Base-by-base conservation (phyloP, 2,113 vertebrate species). In the Ceratotherium simum region DNA sequence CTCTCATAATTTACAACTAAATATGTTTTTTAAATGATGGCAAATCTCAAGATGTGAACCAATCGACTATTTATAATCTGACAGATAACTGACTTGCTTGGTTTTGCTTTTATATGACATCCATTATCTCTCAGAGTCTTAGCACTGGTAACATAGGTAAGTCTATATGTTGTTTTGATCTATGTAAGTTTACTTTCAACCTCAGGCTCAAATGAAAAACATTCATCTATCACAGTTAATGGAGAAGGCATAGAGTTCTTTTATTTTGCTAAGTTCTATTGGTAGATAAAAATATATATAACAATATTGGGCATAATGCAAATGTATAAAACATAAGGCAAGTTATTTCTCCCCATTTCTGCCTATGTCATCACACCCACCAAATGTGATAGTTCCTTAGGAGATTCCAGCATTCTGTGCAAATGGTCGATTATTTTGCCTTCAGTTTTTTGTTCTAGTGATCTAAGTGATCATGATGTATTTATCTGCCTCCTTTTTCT, bases 1-100 rank as follows among this genome's bases (percentile, higher is more conserved):
- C 33, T 51, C 14, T 73, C 56, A 48, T 90, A 89, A 85, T 90
- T 84, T 87, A 67, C n/a, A 86, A 85, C 82, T 78, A 75, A 94
- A 60, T 91, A 11, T 65, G 46, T 83, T 95, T 85, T 73, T 39
- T 27, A 67, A 97, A 70, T 92, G 76, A 29, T n/a, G 62, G 17
- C 20, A 84, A 65, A 17, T 85, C 60, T 85, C 58, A 89, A 81
- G 42, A 62, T 54, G 36, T 84, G 29, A 92, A 31, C 39, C 64
- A 88, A 17, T 54, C 5, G 5, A 42, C 29, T 85, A 39, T 46
- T 81, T 90, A 78, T n/a, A n/a, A n/a, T 60, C 85, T 89, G 67
- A 21, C 76, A 80, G 21, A 88, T 90, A 62, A 90, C 27, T 29
- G 33, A 95, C 8, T 79, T 94, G 20, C 39, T 85, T 92, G 39